phyloP scores from a whole-genome alignment of 2,113 vertebrate species.

The Pelecanus crispus region DNA sequence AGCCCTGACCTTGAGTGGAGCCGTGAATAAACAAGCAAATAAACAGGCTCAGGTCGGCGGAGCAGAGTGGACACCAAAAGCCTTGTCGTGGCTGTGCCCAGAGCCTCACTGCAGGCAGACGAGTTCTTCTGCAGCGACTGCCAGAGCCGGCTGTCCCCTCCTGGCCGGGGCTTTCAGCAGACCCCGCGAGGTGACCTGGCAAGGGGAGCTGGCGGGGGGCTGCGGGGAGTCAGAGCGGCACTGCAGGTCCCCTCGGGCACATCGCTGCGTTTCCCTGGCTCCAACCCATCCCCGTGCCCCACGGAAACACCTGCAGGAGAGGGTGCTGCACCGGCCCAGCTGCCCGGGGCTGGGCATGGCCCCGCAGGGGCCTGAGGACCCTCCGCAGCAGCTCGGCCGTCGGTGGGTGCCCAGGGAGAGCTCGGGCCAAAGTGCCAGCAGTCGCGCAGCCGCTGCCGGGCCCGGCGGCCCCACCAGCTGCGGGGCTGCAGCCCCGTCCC shows the following conservation, averaged over 20 bases:
- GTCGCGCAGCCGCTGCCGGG: background rate
- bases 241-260: background rate
- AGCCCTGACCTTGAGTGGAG: constrained; percentile 13
- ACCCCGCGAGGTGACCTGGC: background rate
- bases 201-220: too few species aligned
- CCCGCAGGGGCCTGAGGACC: background rate
- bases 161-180: background rate
- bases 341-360: background rate
- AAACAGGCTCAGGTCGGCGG: background rate
- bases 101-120: background rate
- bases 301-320: background rate
- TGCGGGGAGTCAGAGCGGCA: background rate
- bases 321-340: background rate
- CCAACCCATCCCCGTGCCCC: background rate
- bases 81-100: background rate
- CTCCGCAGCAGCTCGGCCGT: background rate
- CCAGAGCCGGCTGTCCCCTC: background rate
- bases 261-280: background rate
- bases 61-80: background rate
- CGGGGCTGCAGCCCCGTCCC: background rate
- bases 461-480: background rate
- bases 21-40: background rate
- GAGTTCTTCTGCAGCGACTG: background rate
- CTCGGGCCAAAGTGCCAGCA: background rate
- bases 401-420: background rate